These are phyloP conservation scores for Falco berigora DNA, from an alignment of 2,797 vertebrate species.

Conservation along the genomic window DNA sequence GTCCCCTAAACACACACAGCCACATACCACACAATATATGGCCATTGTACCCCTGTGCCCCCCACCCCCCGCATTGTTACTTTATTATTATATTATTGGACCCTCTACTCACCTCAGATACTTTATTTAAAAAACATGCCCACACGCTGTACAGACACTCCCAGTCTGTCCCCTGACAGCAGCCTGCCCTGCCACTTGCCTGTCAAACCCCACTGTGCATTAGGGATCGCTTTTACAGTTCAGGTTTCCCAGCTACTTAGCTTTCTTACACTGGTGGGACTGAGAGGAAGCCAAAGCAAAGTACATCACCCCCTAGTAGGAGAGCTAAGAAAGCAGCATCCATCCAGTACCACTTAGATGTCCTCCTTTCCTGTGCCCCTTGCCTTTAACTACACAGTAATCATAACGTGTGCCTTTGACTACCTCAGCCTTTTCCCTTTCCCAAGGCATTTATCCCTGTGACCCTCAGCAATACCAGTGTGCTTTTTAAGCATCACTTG, in stretches of 20 bases:
- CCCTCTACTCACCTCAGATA: not conserved
- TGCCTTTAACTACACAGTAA: not conserved
- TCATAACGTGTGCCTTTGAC: not conserved
- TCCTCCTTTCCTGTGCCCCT: not conserved
- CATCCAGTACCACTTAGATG: too few species aligned
- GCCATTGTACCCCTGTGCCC: not conserved
- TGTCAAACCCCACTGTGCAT: not conserved
- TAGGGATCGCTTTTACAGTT: not conserved
- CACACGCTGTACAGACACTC: too few species aligned
- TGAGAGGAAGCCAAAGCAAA: not conserved
- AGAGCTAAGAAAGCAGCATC: not conserved
- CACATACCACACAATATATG: not conserved
- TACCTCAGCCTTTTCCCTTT: not conserved
- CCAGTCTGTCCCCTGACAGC: not conserved
- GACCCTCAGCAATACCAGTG: not conserved
- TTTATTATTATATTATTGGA: not conserved
- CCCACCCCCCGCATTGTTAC: too few species aligned
- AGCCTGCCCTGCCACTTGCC: too few species aligned
- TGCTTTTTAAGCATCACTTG: too few species aligned
- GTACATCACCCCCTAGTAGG: accelerated
- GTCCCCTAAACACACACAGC: not conserved
- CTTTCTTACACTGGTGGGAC: not conserved
- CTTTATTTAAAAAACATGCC: too few species aligned
- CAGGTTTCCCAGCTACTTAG: not conserved
- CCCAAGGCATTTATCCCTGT: not conserved